Conservation (phyloP, 2,113 vertebrate genomes). For the Eurystomus gularis region DNA sequence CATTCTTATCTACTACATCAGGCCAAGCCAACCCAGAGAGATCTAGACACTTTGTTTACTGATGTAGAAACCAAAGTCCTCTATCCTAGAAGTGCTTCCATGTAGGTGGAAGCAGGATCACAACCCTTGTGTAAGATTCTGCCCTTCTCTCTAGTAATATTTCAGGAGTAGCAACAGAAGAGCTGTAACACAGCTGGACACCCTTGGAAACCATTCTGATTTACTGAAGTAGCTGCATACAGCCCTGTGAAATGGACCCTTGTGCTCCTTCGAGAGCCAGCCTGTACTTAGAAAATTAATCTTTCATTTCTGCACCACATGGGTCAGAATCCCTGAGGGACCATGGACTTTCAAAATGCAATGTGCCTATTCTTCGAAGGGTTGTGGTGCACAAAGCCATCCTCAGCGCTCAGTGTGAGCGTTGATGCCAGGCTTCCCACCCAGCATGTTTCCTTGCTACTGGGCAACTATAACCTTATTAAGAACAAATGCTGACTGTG, state of each 20-base stretch:
- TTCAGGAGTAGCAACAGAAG: not conserved
- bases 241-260: not conserved
- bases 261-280: accelerated
- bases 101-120: not conserved
- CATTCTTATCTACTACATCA: not conserved
- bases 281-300: not conserved
- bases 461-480: not conserved
- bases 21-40: not conserved
- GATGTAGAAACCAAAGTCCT: not conserved
- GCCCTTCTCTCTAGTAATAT: not conserved
- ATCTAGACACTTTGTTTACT: not conserved
- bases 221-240: not conserved
- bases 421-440: not conserved
- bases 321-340: not conserved
- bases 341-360: accelerated
- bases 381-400: not conserved
- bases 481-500: not conserved
- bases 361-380: not conserved
- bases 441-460: not conserved
- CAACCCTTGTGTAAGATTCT: not conserved
- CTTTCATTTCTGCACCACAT: not conserved
- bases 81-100: not conserved
- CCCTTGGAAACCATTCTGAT: not conserved
- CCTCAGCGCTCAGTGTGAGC: not conserved
- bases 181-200: not conserved